Conservation (phyloP, 2,888 invertebrate species). For the Pristionchus maxplancki region DNA sequence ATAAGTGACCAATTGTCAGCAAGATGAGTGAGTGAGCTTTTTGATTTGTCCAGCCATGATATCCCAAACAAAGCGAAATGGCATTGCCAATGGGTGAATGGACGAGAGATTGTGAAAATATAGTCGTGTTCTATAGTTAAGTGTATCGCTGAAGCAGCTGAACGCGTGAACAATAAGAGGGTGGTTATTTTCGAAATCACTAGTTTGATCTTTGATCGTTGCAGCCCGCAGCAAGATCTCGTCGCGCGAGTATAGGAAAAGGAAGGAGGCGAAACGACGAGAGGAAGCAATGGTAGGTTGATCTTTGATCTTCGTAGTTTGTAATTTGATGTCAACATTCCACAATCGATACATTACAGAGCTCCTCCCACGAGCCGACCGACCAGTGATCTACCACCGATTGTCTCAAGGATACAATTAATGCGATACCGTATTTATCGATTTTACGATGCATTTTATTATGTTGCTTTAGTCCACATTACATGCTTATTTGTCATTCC, state of each 20-base stretch:
- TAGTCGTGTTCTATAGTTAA: no score
- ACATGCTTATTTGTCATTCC: no score
- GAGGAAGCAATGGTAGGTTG: neutral
- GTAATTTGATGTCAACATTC: neutral
- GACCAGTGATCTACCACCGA: neutral
- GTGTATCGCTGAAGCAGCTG: no score
- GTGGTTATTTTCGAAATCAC: no score
- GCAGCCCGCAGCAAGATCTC: slow-evolving; percentile 20
- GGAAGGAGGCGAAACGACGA: neutral
- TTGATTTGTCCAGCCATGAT: no score
- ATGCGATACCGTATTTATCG: neutral
- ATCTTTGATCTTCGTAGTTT: neutral
- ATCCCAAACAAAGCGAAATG: no score
- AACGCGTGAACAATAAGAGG: no score
- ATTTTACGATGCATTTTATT: neutral
- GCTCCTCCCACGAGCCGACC: neutral
- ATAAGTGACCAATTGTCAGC: no score
- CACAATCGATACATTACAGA: neutral
- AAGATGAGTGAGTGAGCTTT: no score
- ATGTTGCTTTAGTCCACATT: no score
- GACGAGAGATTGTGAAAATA: no score
- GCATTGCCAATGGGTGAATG: no score
- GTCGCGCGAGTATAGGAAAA: neutral
- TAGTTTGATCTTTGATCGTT: neutral
- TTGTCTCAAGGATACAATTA: neutral